A percentile compares a stretch with the other conserved stretches of the same genome.
Conservation (phyloP, 2,888 invertebrate genomes). For the Notodromas monacha region DNA sequence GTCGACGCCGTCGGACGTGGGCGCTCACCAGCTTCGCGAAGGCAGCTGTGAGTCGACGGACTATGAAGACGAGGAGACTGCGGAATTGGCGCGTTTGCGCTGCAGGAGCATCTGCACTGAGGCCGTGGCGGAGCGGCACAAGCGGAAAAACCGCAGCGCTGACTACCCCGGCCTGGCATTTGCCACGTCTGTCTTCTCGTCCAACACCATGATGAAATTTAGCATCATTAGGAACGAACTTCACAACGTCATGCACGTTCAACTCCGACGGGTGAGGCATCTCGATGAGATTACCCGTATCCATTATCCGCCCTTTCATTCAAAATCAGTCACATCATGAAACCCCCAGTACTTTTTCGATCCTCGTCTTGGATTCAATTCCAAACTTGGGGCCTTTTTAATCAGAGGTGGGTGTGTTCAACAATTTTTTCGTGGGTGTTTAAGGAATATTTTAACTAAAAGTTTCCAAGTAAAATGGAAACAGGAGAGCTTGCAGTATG, state of each 20-base stretch:
- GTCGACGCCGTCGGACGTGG: background rate
- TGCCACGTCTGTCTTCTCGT: slow-evolving; percentile 67
- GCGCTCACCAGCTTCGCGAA: background rate
- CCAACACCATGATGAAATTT: slow-evolving; percentile 91
- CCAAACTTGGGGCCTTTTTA: too few species aligned
- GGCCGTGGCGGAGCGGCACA: slow-evolving; percentile 34
- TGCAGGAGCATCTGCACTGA: slow-evolving; percentile 67
- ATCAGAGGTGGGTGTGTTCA: too few species aligned
- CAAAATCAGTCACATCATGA: too few species aligned
- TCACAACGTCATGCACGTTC: slow-evolving; percentile 85
- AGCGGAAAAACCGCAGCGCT: slow-evolving; percentile 36
- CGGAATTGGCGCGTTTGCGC: slow-evolving; percentile 36
- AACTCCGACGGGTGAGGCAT: slow-evolving; percentile 56
- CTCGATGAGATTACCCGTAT: background rate
- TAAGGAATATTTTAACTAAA: too few species aligned
- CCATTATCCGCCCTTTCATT: too few species aligned
- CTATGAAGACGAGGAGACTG: slow-evolving; percentile 20
- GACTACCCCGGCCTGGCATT: slow-evolving; percentile 75
- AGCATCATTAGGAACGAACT: slow-evolving; percentile 83
- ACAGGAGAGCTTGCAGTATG: too few species aligned
- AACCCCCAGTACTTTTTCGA: too few species aligned
- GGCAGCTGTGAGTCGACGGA: background rate
- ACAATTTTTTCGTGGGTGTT: too few species aligned
- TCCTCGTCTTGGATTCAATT: too few species aligned
- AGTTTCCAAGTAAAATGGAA: too few species aligned